These are phyloP conservation scores for Drosophila algonquin DNA, from an alignment of 2,888 invertebrate species.

Conservation along the genomic window DNA sequence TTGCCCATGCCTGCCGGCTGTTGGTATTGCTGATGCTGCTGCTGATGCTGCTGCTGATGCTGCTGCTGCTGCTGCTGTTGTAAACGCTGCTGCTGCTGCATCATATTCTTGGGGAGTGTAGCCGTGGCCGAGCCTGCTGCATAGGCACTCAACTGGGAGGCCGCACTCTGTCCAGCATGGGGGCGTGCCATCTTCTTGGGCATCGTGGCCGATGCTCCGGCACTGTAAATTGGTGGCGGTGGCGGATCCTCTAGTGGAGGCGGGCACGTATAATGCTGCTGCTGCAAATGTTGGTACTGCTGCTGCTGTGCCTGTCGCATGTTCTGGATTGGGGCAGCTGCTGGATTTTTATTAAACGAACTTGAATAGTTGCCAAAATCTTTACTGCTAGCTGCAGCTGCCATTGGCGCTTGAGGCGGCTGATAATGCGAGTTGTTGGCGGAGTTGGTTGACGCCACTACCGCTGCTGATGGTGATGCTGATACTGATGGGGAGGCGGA, in stretches of 20 bases:
- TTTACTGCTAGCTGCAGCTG: constrained; percentile 49
- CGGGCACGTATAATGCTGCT: constrained; percentile 81
- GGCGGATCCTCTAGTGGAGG: constrained; percentile 83
- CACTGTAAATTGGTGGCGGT: constrained; percentile 79
- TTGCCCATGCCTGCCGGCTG: constrained; percentile 49
- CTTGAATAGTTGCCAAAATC: constrained; percentile 74
- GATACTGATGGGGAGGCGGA: constrained; percentile 58
- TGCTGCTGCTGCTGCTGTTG: constrained; percentile 67
- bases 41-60: constrained; percentile 69
- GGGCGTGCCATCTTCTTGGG: constrained; percentile 72
- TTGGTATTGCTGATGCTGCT: constrained; percentile 62
- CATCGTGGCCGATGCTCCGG: constrained; percentile 78
- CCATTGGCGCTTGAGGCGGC: constrained; percentile 67
- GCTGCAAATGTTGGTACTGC: constrained; percentile 51
- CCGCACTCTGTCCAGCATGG: constrained; percentile 50
- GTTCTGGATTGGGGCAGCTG: constrained; percentile 75
- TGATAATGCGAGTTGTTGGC: constrained; percentile 68
- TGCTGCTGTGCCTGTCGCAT: constrained; percentile 51
- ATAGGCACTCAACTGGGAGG: constrained; percentile 67
- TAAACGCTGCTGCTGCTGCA: constrained; percentile 68
- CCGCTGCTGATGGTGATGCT: constrained; percentile 42
- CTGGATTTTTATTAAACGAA: constrained; percentile 79
- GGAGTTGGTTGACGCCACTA: constrained; percentile 8
- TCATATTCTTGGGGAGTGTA: constrained; percentile 79
- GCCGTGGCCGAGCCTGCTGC: constrained; percentile 74